Conservation (phyloP, 2,113 vertebrate genomes). For the Pristiophorus japonicus region DNA sequence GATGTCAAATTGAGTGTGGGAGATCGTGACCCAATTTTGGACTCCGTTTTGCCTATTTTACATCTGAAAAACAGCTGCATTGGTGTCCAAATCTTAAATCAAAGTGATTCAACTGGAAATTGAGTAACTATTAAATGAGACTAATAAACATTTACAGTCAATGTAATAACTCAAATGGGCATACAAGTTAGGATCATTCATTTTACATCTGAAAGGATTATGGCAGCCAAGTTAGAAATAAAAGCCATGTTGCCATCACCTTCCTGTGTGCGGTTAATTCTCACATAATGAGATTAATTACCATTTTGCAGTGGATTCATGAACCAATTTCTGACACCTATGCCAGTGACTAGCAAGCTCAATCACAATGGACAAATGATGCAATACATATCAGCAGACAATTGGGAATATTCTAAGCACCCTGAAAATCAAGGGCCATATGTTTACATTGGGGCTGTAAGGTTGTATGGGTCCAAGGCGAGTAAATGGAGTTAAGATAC, state of each 20-base stretch:
- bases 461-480: not conserved
- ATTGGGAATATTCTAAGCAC: not conserved
- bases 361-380: not conserved
- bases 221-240: not conserved
- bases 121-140: not conserved
- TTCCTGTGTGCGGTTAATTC: not conserved
- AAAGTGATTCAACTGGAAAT: not conserved
- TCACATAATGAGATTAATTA: too few relatives aligned
- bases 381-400: not conserved
- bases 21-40: too few relatives aligned
- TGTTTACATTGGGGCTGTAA: not conserved
- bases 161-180: not conserved
- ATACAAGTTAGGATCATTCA: not conserved
- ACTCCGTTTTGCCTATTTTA: too few relatives aligned
- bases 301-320: not conserved
- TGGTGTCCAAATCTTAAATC: too few relatives aligned
- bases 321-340: not conserved
- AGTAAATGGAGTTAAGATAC: not conserved
- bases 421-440: not conserved
- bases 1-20: too few relatives aligned
- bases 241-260: not conserved
- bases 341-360: not conserved
- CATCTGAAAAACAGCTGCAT: too few relatives aligned
- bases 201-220: not conserved
- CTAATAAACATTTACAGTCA: not conserved